These are phyloP conservation scores for Drosophila prosaltans DNA, from an alignment of 1,140 invertebrate genomes.

Conservation along the genomic window DNA sequence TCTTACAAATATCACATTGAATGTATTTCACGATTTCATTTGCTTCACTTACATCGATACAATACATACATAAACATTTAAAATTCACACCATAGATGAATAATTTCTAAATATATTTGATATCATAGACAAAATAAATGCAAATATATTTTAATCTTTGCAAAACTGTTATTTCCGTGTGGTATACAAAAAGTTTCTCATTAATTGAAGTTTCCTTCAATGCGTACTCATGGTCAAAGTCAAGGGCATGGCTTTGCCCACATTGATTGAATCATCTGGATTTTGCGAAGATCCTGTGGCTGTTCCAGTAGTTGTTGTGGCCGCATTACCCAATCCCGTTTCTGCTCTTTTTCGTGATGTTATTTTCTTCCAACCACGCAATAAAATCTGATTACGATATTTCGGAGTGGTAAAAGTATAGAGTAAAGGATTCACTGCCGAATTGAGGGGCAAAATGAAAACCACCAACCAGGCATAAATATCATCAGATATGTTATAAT, in stretches of 20 bases:
- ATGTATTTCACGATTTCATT: constrained; percentile 69
- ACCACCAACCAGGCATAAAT: constrained; percentile 90
- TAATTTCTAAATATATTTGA: constrained; percentile 38
- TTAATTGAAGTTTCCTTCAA: not conserved
- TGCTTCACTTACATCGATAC: constrained; percentile 61
- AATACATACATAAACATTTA: constrained; percentile 43
- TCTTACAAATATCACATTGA: constrained; percentile 77
- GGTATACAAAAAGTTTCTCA: constrained; percentile 26
- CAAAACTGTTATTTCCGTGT: constrained; percentile 25
- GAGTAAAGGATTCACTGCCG: constrained; percentile 90
- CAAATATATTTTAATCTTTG: not conserved
- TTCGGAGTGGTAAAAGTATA: constrained; percentile 91
- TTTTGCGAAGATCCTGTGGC: constrained; percentile 75
- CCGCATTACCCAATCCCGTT: constrained; percentile 58
- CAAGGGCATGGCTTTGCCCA: constrained; percentile 62
- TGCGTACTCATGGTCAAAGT: constrained; percentile 38
- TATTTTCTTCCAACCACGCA: constrained; percentile 80
- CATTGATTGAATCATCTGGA: constrained; percentile 68
- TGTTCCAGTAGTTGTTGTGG: constrained; percentile 72
- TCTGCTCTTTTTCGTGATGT: constrained; percentile 70
- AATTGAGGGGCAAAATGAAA: constrained; percentile 91
- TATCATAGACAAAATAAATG: constrained; percentile 63
- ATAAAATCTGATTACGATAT: constrained; percentile 84
- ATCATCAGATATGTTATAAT: constrained; percentile 85
- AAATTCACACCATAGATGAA: constrained; percentile 40